These are phyloP conservation scores for Hartigia nigra DNA, from an alignment of 2,888 invertebrate genomes.

Conservation along the genomic window DNA sequence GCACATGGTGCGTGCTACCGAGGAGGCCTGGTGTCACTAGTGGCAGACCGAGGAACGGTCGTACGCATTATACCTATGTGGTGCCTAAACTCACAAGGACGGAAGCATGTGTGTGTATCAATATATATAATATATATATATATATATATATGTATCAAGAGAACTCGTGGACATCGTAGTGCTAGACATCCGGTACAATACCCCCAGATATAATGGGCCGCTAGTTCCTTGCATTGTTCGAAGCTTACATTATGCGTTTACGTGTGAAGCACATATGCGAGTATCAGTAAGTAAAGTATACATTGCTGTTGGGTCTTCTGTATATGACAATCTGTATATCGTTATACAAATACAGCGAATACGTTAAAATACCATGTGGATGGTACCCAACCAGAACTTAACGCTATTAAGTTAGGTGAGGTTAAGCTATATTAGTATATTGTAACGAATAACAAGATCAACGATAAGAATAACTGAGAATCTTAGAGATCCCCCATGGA, in stretches of 20 bases:
- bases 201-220: conserved; percentile 58
- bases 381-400: neutral
- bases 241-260: conserved; percentile 51
- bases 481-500: neutral
- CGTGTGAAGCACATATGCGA: conserved; percentile 10
- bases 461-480: neutral
- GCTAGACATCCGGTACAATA: conserved; percentile 63
- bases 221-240: conserved; percentile 61
- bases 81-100: neutral
- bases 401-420: neutral
- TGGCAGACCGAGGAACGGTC: neutral
- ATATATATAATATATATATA: neutral
- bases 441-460: neutral
- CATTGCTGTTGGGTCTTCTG: conserved; percentile 2
- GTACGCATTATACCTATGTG: neutral
- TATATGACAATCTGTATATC: neutral
- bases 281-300: neutral
- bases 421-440: neutral
- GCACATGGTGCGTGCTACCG: conserved; percentile 1
- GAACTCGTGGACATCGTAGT: conserved; percentile 38
- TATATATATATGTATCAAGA: neutral
- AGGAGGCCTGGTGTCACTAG: neutral
- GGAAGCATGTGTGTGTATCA: neutral
- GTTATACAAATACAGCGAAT: neutral
- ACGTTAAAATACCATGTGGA: neutral